A percentile compares a stretch with the other conserved stretches of the same genome.
These are phyloP conservation scores for Neotoma lepida DNA, from an alignment of 2,113 vertebrate species.

Conservation along the genomic window DNA sequence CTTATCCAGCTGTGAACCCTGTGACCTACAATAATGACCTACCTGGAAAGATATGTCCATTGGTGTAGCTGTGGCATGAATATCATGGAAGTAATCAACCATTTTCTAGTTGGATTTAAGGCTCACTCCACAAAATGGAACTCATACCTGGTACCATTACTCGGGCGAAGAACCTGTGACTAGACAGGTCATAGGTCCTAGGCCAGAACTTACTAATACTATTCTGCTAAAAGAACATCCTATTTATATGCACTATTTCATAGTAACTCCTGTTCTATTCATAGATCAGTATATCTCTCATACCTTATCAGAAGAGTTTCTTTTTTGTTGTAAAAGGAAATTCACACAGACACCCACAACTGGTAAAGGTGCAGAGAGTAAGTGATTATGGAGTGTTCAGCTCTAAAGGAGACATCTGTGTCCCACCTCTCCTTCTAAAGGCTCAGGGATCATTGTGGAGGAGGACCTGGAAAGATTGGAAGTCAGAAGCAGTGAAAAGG, in stretches of 20 bases:
- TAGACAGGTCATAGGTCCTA: background rate
- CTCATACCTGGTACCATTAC: background rate
- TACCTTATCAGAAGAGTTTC: background rate
- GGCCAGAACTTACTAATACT: background rate
- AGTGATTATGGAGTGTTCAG: background rate
- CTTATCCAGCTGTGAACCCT: background rate
- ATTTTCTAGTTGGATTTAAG: background rate
- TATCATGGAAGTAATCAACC: background rate
- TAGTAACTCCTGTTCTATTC: background rate
- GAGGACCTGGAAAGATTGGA: background rate
- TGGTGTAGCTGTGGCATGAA: no score
- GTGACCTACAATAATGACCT: background rate
- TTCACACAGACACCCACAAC: background rate
- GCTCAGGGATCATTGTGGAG: background rate
- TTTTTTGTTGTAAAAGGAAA: background rate
- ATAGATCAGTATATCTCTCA: background rate
- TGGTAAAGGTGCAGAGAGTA: background rate
- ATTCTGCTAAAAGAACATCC: background rate
- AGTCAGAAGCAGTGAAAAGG: background rate
- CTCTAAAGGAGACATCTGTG: background rate
- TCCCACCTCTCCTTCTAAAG: background rate
- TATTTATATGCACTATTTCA: background rate
- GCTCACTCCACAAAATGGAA: background rate
- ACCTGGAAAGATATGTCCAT: background rate
- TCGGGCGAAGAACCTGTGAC: background rate